Base-by-base conservation (phyloP, 2,113 vertebrate genomes). In the Phalacrocorax aristotelis region DNA sequence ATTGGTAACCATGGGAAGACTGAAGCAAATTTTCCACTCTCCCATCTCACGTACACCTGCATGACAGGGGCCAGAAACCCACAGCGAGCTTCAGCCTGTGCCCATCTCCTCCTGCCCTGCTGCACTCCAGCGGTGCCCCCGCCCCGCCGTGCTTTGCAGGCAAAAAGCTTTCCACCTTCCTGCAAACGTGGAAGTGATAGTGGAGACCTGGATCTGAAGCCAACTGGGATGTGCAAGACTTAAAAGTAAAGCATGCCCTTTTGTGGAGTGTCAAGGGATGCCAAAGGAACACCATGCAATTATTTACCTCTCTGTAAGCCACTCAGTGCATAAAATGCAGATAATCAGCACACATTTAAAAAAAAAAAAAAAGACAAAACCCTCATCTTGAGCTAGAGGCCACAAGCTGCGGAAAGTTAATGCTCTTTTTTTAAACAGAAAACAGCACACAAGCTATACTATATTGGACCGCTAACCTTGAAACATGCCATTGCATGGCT, bases 91-190 rank as follows among this genome's bases (percentile, higher is more conserved):
- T 49, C 74, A 71, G 46, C n/a, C 61, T 62, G 11, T 32, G 40
- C 34, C 57, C 54, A 27, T 57, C 79, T 90, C 48, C 40, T 85
- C 42, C 57, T 51, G 19, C 13, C 60, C 55, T 46, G 20, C 54
- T 36, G n/a, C 0, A 0, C 38, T 58, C 38, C 7, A 0, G 72
- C 1, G 0, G 30, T 44, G 52, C 38, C 44, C 4, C 4, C 49
- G 32, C 7, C 7, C 49, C 0, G 0, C 58, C 13, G 10, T 0
- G 0, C 26, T 71, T 44, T 6, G 34, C 58, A 52, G 21, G 22
- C 22, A 48, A 80, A 62, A 38, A 46, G 36, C 62, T 81, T 80
- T 49, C 48, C 38, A 61, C 36, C 79, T 71, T 66, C 36, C 61
- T 25, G 2, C 2, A 1, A 71, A 32, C 1, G 1, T 34, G 19